Evolutionary conservation across 2,888 invertebrate genomes (phyloP), one percentile per base, ranked within the genome.

Genomic region (Drosophila aldrichi): DNA sequence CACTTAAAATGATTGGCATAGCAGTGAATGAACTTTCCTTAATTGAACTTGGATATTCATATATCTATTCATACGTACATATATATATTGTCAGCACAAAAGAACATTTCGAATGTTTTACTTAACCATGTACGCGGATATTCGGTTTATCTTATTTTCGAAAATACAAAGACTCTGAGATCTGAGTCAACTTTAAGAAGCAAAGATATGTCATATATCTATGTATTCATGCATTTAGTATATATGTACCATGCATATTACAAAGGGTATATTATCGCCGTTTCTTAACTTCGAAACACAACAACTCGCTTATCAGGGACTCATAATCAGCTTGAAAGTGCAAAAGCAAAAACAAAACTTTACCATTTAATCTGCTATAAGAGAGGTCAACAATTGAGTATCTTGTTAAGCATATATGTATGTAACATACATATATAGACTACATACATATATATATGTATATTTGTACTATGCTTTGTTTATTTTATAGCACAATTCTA

Each of bases 271-370:
- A 36, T 36, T 22, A 36, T 36, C 36, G 52, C 41, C 14, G 40
- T 56, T 46, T 58, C 10, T 65, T 40, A 54, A 68, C 22, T 22
- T 49, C 32, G 44, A n/a, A 55, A 16, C n/a, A 34, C 36, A 43
- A 69, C 52, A 62, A 51, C 49, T 12, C 16, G 18, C 74, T 89
- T 82, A 87, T 89, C 84, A n/a, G 29, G 18, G 18, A 56, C 40
- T 38, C 44, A 55, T 77, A 86, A 86, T 88, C 87, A 67, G 65
- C 48, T 41, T 22, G 67, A 12, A 66, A 51, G 25, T 12, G 32
- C 48, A 32, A 29, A 49, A 81, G 62, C 46, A 71, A 73, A 55
- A 62, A 57, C 36, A 70, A 55, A 16, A 22, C 5, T 56, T 62
- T 51, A 3, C 4, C 41, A 48, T 48, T 68, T 69, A 79, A 79